Evolutionary conservation across 1,140 invertebrate species (phyloP), one percentile per base, ranked within the genome.

Genomic region (Ditylenchus dipsaci): DNA sequence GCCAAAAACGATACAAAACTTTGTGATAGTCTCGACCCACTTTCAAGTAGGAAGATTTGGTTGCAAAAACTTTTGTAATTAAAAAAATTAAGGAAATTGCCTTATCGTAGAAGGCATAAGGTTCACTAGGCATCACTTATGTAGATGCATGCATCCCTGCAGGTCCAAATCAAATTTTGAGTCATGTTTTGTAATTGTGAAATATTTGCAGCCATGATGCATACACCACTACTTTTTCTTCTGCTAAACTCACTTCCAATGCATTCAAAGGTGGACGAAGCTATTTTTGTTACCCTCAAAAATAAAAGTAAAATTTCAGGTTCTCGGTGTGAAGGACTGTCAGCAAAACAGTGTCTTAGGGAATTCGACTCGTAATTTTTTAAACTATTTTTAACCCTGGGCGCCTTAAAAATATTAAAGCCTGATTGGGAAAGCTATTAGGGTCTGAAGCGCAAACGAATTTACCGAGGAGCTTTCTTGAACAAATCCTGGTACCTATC

Each of bases 141-240:
- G 79, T 33, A 63, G 66, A 33, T 81, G 79, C 65, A 78, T 64
- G 29, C 78, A 80, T 63, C 78, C 77, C 17, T n/a, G n/a, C n/a
- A n/a, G n/a, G n/a, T n/a, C n/a, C n/a, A n/a, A n/a, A n/a, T n/a
- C n/a, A n/a, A n/a, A n/a, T n/a, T n/a, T n/a, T n/a, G n/a, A n/a
- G n/a, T n/a, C n/a, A n/a, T n/a, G n/a, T n/a, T n/a, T n/a, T n/a
- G n/a, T n/a, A n/a, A n/a, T n/a, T n/a, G n/a, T n/a, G n/a, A n/a
- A n/a, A n/a, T n/a, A n/a, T n/a, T n/a, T 80, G 78, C 58, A 33
- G 68, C 30, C 77, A 81, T 61, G 69, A 82, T 63, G 71, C 79
- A 1, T 82, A 81, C 59, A 76, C 79, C 23, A 81, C 79, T 23
- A 82, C 79, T 1, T 81, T 81, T 59, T 81, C 79, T 0, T 74